These are phyloP conservation scores for Crotalus tigris DNA, from an alignment of 2,113 vertebrate genomes.

Conservation along the genomic window DNA sequence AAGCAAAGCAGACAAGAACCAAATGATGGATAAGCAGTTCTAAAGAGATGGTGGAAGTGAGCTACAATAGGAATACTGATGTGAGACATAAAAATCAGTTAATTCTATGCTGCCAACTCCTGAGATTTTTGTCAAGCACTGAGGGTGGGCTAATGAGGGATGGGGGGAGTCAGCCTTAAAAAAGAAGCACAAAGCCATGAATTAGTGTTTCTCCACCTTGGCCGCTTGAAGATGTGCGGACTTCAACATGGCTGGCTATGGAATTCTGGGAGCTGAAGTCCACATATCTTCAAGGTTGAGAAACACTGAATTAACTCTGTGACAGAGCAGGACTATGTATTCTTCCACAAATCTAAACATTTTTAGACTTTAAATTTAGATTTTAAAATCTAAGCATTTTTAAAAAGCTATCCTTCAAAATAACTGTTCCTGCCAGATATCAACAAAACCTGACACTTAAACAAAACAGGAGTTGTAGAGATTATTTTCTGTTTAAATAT, in stretches of 20 bases:
- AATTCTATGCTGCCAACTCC: background rate
- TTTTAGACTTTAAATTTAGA: background rate
- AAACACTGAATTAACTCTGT: background rate
- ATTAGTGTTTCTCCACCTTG: background rate
- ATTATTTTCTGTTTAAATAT: background rate
- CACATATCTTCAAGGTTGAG: background rate
- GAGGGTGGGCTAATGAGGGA: background rate
- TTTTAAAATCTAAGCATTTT: background rate
- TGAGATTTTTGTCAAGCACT: background rate
- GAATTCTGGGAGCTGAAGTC: background rate
- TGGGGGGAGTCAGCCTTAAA: background rate
- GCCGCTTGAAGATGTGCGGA: background rate
- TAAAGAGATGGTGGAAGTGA: background rate
- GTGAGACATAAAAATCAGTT: background rate
- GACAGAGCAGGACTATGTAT: background rate
- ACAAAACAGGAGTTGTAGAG: background rate
- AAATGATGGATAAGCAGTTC: background rate
- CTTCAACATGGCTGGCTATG: background rate
- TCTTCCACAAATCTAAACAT: background rate
- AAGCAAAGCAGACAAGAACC: slow-evolving; percentile 25
- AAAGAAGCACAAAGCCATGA: background rate
- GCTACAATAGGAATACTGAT: background rate
- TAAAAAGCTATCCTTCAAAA: background rate
- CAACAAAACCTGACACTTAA: background rate
- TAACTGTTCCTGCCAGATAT: background rate